Evolutionary conservation across 2,888 invertebrate species (phyloP).

Genomic region (Ophion ellenae): DNA sequence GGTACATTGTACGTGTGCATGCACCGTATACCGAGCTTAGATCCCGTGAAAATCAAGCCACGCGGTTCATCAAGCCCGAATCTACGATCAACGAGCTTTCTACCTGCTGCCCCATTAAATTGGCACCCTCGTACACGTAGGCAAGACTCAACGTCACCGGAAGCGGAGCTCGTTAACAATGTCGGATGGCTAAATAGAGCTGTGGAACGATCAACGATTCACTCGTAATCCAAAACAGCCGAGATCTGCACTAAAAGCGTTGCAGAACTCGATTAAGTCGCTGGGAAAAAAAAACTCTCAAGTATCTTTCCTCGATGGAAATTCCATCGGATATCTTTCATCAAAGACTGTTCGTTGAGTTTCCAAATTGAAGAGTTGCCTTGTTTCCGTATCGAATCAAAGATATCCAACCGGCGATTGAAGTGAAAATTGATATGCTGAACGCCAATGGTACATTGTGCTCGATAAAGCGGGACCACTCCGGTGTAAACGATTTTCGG

Average conservation of each 20-base stretch:
- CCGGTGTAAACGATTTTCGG: constrained; percentile 51
- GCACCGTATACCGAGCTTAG: constrained; percentile 7
- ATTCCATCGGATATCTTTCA: too few relatives aligned
- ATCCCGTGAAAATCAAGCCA: constrained; percentile 69
- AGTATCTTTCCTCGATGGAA: too few relatives aligned
- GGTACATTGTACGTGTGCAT: constrained; percentile 10
- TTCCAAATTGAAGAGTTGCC: too few relatives aligned
- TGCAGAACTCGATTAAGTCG: background rate
- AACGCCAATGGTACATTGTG: constrained; percentile 19
- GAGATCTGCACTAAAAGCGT: background rate
- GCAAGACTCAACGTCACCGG: constrained; percentile 16
- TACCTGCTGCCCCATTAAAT: constrained; percentile 72
- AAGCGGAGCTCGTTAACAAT: constrained; percentile 40
- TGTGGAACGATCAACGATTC: constrained; percentile 24
- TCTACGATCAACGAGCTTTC: constrained; percentile 76
- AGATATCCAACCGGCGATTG: background rate
- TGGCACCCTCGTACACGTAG: constrained; percentile 51
- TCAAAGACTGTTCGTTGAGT: too few relatives aligned
- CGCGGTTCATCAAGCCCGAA: constrained; percentile 72
- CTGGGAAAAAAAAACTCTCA: background rate
- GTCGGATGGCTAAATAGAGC: constrained; percentile 23
- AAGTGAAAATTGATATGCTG: constrained; percentile 38
- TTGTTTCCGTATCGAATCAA: too few relatives aligned
- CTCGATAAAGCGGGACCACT: constrained; percentile 28
- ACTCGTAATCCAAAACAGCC: background rate